Evolutionary conservation across 2,888 invertebrate genomes (phyloP).

Genomic region (Tryphoninae sp.): DNA sequence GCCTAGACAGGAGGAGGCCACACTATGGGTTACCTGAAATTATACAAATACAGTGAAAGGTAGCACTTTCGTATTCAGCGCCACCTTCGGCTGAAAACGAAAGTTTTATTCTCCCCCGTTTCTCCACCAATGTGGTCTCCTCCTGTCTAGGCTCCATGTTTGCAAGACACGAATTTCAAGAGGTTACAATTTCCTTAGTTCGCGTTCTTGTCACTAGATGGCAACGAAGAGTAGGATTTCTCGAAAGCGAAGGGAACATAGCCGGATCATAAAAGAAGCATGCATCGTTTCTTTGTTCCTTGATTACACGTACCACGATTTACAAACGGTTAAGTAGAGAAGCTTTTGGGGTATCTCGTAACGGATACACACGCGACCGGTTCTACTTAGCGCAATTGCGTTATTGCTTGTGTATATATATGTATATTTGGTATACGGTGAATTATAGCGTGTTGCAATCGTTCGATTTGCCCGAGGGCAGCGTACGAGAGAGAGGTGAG

Average conservation of each 20-base stretch:
- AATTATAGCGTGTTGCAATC: slow-evolving; percentile 26
- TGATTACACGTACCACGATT: slow-evolving; percentile 39
- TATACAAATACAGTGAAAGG: no score
- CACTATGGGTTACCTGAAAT: no score
- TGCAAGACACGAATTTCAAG: no score
- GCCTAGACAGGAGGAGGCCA: no score
- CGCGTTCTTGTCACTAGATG: slow-evolving; percentile 21
- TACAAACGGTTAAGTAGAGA: slow-evolving; percentile 52
- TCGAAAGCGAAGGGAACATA: slow-evolving; percentile 23
- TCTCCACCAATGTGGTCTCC: no score
- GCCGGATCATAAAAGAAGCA: slow-evolving; percentile 48
- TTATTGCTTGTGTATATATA: slow-evolving; percentile 22
- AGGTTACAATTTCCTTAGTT: slow-evolving; percentile 41
- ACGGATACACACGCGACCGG: slow-evolving; percentile 25
- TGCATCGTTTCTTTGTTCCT: slow-evolving; percentile 6
- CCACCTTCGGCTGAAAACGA: no score
- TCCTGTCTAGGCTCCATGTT: no score
- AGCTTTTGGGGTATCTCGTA: slow-evolving; percentile 23
- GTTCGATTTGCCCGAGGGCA: slow-evolving; percentile 39
- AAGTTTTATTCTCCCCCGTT: no score
- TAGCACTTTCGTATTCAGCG: no score
- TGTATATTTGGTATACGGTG: slow-evolving; percentile 7
- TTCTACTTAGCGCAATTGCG: slow-evolving; percentile 64
- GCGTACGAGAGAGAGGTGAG: slow-evolving; percentile 9
- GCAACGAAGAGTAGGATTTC: slow-evolving; percentile 27